Conservation (phyloP, 1,140 invertebrate genomes). For the Pseudomyrmex sp. region DNA sequence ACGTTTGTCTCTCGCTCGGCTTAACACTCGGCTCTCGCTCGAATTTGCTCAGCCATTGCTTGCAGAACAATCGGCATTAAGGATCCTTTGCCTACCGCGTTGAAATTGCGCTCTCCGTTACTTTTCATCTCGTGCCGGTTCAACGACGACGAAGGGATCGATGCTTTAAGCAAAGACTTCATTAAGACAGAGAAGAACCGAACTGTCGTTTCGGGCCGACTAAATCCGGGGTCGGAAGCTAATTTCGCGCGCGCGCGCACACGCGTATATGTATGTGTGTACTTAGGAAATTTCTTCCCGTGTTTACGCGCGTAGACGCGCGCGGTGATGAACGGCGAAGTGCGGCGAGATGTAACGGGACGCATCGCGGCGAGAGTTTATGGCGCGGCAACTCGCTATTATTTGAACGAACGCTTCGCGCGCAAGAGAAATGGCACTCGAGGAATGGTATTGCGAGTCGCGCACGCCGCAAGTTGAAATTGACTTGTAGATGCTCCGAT, state of each 20-base stretch:
- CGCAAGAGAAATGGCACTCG: constrained; percentile 3
- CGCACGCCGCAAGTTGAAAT: constrained; percentile 24
- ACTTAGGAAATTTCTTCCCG: constrained; percentile 36
- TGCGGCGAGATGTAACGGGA: constrained; percentile 38
- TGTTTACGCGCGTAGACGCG: constrained; percentile 12
- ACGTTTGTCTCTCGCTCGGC: neutral
- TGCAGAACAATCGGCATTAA: constrained; percentile 36
- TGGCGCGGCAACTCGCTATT: constrained; percentile 39
- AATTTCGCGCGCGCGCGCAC: constrained; percentile 25
- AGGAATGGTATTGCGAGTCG: constrained; percentile 18
- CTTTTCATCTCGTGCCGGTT: constrained; percentile 48
- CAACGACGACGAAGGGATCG: neutral
- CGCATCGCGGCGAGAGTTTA: constrained; percentile 38
- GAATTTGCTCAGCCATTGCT: constrained; percentile 52
- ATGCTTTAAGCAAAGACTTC: constrained; percentile 32
- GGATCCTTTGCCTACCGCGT: constrained; percentile 17
- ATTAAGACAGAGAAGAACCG: constrained; percentile 53
- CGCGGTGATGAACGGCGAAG: constrained; percentile 36
- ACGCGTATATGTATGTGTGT: too few species aligned
- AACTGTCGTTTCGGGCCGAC: constrained; percentile 34
- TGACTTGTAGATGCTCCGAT: neutral
- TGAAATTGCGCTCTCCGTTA: constrained; percentile 47
- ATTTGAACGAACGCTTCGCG: constrained; percentile 48
- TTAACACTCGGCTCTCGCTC: constrained; percentile 56
- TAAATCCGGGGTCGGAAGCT: constrained; percentile 48